phyloP scores from a whole-genome alignment of 2,888 invertebrate genomes.

The Lasioglossum calceatum region DNA sequence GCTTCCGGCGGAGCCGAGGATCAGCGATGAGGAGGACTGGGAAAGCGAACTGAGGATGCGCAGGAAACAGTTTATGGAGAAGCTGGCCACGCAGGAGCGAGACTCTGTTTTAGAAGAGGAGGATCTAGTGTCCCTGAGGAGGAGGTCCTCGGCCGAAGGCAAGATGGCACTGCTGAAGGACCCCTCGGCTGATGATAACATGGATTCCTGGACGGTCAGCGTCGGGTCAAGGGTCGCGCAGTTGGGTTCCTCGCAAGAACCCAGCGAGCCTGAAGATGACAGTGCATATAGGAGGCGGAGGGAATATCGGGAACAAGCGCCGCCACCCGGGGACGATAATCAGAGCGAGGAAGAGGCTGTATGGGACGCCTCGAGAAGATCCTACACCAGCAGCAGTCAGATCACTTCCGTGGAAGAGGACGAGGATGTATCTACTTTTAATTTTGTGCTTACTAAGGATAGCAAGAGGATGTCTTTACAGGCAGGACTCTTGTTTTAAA shows the following conservation, averaged over 20 bases:
- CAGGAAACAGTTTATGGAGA: constrained; percentile 74
- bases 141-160: constrained; percentile 82
- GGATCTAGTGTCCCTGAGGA: constrained; percentile 72
- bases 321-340: constrained; percentile 71
- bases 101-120: constrained; percentile 67
- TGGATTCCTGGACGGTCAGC: constrained; percentile 82
- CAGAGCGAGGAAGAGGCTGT: constrained; percentile 72
- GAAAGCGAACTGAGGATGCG: constrained; percentile 78
- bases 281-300: constrained; percentile 63
- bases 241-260: constrained; percentile 79
- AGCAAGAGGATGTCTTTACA: constrained; percentile 78
- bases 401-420: constrained; percentile 77
- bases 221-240: constrained; percentile 74
- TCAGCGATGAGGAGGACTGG: constrained; percentile 82
- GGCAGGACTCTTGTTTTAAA: neutral
- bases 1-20: constrained; percentile 67
- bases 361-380: constrained; percentile 67
- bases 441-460: constrained; percentile 75
- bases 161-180: constrained; percentile 80
- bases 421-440: constrained; percentile 71
- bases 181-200: constrained; percentile 76
- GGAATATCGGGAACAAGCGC: constrained; percentile 73
- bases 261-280: constrained; percentile 79
- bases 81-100: constrained; percentile 68
- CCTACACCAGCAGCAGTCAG: constrained; percentile 74